phyloP scores from a whole-genome alignment of 1,140 invertebrate species.

The Sycophaga agraensis region DNA sequence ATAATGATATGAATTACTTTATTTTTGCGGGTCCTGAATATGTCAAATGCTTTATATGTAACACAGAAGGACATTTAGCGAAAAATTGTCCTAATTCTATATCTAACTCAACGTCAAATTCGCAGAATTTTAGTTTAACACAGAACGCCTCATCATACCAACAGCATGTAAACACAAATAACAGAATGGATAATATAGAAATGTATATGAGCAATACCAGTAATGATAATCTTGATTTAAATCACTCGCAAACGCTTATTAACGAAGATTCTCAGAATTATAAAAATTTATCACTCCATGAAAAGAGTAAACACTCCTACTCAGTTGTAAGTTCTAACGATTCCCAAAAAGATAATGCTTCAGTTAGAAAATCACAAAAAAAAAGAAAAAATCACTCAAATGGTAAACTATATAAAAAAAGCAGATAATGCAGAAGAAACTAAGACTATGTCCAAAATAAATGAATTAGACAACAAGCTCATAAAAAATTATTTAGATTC shows the following conservation, averaged over 20 bases:
- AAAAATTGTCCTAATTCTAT: no score
- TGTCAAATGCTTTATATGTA: no score
- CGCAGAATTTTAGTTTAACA: not conserved
- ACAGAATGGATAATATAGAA: no score
- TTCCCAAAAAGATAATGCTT: not conserved
- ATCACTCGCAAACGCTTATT: not conserved
- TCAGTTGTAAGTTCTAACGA: no score
- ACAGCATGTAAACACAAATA: no score
- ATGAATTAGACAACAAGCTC: not conserved
- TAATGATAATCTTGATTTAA: not conserved
- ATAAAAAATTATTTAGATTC: not conserved
- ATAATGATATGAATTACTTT: not conserved
- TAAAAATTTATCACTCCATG: not conserved
- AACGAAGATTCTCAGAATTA: not conserved
- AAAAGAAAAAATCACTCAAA: not conserved
- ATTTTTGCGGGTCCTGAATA: not conserved
- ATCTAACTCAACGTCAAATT: not conserved
- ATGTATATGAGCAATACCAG: not conserved
- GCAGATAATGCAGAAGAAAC: not conserved
- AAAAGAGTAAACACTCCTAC: not conserved
- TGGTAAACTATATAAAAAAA: not conserved
- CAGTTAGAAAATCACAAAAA: not conserved
- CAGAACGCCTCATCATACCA: no score
- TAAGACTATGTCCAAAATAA: not conserved
- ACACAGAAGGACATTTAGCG: no score